A percentile compares a stretch with the other conserved stretches of the same genome.
phyloP scores from a whole-genome alignment of 2,888 invertebrate species.

The Caenorhabditis sp. region DNA sequence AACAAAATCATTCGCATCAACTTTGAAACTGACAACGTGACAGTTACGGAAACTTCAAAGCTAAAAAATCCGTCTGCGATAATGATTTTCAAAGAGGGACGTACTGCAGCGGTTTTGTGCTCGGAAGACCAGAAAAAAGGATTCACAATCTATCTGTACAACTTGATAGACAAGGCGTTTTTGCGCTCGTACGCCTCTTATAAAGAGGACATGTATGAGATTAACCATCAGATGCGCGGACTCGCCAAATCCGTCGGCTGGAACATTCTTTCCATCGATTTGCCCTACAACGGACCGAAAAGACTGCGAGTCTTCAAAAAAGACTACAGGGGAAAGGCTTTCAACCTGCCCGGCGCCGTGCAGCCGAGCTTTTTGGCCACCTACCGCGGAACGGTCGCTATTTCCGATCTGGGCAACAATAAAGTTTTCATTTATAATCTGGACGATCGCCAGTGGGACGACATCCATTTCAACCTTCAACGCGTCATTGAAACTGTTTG shows the following conservation, averaged over 20 bases:
- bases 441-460: slow-evolving; percentile 26
- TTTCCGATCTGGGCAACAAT: slow-evolving; percentile 36
- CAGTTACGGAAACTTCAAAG: background rate
- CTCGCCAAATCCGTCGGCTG: slow-evolving; percentile 21
- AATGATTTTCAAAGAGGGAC: slow-evolving; percentile 24
- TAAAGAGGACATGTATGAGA: background rate
- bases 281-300: background rate
- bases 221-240: slow-evolving; percentile 20
- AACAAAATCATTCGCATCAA: slow-evolving; percentile 18
- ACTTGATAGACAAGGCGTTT: background rate
- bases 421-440: slow-evolving; percentile 27
- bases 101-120: slow-evolving; percentile 14
- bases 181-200: background rate
- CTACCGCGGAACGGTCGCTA: slow-evolving; percentile 17
- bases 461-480: background rate
- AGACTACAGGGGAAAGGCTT: slow-evolving; percentile 9
- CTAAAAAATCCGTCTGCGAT: slow-evolving; percentile 23
- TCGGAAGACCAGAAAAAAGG: background rate
- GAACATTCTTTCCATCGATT: slow-evolving; percentile 25
- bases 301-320: slow-evolving; percentile 24
- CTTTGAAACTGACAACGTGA: background rate
- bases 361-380: slow-evolving; percentile 34
- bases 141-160: slow-evolving; percentile 14
- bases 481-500: slow-evolving; percentile 19
- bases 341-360: background rate